These are phyloP conservation scores for Crossocerus cetratus DNA, from an alignment of 2,888 invertebrate species.

Conservation along the genomic window DNA sequence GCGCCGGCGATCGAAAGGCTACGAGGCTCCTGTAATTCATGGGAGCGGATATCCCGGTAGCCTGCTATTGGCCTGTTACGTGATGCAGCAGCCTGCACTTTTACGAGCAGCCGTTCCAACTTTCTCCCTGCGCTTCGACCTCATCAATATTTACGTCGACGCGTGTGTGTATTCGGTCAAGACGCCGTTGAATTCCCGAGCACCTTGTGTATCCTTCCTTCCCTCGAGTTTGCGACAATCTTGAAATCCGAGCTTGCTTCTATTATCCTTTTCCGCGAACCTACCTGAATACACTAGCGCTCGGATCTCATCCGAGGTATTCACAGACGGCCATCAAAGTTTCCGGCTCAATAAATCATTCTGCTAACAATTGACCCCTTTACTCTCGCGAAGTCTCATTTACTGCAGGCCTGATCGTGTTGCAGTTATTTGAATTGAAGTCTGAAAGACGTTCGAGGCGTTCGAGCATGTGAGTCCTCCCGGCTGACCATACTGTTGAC, in stretches of 20 bases:
- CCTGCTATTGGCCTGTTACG: conserved; percentile 4
- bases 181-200: conserved; percentile 1
- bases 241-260: conserved; percentile 16
- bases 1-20: background rate
- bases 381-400: no score
- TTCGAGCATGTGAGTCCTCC: no score
- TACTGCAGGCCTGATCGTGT: background rate
- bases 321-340: no score
- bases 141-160: conserved; percentile 44
- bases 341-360: no score
- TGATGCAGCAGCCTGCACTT: conserved; percentile 15
- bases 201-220: background rate
- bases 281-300: no score
- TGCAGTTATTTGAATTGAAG: no score
- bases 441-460: no score
- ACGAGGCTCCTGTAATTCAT: conserved; percentile 29
- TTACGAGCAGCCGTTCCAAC: conserved; percentile 29
- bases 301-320: no score
- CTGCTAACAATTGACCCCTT: no score
- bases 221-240: conserved; percentile 9
- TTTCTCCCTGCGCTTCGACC: conserved; percentile 20
- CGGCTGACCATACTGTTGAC: background rate
- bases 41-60: conserved; percentile 14
- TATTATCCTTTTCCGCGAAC: conserved; percentile 10
- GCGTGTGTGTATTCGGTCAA: conserved; percentile 10